These are phyloP conservation scores for Ylistrum balloti DNA, from an alignment of 1,140 invertebrate genomes.

Conservation along the genomic window DNA sequence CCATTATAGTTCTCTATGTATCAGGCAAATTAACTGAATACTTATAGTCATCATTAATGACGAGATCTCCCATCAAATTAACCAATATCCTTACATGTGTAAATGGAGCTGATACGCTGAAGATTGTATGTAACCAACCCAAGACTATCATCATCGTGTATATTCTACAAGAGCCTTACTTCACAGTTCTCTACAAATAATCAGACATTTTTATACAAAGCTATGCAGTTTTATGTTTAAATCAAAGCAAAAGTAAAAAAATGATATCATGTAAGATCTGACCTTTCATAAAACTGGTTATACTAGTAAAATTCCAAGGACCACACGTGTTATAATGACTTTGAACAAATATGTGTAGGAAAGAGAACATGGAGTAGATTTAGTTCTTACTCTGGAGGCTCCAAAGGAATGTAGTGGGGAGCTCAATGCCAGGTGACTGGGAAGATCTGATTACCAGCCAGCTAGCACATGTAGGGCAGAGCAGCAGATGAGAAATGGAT, in stretches of 20 bases:
- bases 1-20: background rate
- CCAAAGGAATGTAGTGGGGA: background rate
- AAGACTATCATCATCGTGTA: conserved; percentile 12
- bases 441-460: conserved; percentile 28
- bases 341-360: background rate
- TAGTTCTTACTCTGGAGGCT: background rate
- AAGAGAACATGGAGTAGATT: background rate
- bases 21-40: background rate
- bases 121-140: background rate
- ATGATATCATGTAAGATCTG: background rate
- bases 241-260: background rate
- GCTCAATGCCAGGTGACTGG: conserved; percentile 18
- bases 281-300: background rate
- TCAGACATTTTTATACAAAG: conserved; percentile 9
- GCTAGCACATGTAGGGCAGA: conserved; percentile 31
- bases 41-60: background rate
- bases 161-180: background rate
- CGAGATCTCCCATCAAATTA: conserved; percentile 19
- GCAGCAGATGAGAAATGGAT: background rate
- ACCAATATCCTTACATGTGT: background rate
- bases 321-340: background rate
- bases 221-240: background rate
- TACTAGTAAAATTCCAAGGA: background rate
- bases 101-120: background rate
- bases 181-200: background rate